Conservation (phyloP, 37 sponge, comb jelly and placozoan species). For the Petrosia ficiformis region DNA sequence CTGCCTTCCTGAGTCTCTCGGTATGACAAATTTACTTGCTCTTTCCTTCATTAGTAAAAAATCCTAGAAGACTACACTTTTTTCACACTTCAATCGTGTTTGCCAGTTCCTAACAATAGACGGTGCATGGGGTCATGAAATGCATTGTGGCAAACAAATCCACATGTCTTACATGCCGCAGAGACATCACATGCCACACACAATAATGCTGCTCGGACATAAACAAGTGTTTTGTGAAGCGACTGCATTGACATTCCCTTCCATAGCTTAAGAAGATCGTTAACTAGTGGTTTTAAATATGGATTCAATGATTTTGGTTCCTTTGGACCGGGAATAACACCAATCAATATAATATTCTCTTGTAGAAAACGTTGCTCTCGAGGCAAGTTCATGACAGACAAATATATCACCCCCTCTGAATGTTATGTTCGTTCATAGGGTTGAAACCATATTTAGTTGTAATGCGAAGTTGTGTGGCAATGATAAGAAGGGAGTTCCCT, state of each 20-base stretch:
- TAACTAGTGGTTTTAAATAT: conserved; percentile 10
- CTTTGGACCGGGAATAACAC: conserved; percentile 32
- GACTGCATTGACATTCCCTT: neutral
- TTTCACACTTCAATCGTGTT: conserved; percentile 2
- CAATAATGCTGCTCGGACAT: conserved; percentile 6
- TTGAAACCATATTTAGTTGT: conserved; percentile 27
- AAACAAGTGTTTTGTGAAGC: neutral
- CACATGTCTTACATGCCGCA: conserved; percentile 19
- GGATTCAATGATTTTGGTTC: conserved; percentile 15
- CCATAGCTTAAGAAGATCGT: conserved; percentile 18
- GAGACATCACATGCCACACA: conserved; percentile 28
- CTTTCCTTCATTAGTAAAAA: neutral
- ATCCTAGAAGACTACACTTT: neutral
- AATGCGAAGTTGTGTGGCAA: conserved; percentile 21
- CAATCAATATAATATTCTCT: conserved; percentile 21
- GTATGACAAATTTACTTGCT: conserved; percentile 4
- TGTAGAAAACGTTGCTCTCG: neutral
- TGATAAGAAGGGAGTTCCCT: conserved; percentile 16
- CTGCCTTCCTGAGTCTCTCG: conserved; percentile 13
- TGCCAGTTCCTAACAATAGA: conserved; percentile 12
- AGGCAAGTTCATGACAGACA: conserved; percentile 19
- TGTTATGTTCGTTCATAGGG: conserved; percentile 23
- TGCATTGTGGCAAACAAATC: conserved; percentile 34
- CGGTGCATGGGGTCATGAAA: conserved; percentile 23
- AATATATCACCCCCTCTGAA: conserved; percentile 16